phyloP scores from a whole-genome alignment of 2,113 vertebrate species.

The Podarcis cretensis region DNA sequence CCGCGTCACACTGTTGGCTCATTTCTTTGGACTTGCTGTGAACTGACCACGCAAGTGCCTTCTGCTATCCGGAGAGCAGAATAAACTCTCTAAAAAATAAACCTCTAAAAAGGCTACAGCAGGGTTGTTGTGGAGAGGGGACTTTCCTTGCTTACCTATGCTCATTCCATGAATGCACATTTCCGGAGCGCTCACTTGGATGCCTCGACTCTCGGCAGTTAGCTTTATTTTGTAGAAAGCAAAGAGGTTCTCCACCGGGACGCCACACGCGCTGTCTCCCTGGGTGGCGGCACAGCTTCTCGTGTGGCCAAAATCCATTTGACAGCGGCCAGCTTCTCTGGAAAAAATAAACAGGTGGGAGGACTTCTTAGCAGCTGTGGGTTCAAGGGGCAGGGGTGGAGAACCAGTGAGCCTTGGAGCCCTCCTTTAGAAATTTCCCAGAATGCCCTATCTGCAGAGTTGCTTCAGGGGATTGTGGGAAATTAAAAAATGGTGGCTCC shows the following conservation, averaged over 20 bases:
- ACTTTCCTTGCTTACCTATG: neutral
- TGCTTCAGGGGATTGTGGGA: too few relatives aligned
- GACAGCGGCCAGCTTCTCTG: constrained; percentile 31
- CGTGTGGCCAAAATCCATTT: neutral
- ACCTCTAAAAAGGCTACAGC: too few relatives aligned
- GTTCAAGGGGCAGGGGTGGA: neutral
- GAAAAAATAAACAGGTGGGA: neutral
- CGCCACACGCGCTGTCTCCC: neutral
- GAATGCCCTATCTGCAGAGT: neutral
- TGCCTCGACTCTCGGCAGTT: neutral
- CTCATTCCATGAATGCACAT: neutral
- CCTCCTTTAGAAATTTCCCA: too few relatives aligned
- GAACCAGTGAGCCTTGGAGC: too few relatives aligned
- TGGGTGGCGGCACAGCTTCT: neutral
- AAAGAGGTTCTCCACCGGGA: constrained; percentile 16
- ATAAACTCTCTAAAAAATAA: too few relatives aligned
- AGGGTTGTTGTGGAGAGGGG: neutral
- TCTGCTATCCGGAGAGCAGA: too few relatives aligned
- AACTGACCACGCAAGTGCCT: too few relatives aligned
- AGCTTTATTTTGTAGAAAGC: constrained; percentile 34
- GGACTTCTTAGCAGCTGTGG: neutral
- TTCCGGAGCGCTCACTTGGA: neutral
- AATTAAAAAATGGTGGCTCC: too few relatives aligned
- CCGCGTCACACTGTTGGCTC: too few relatives aligned
- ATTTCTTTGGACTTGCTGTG: too few relatives aligned